Conservation (phyloP, 2,888 invertebrate species). For the Coronaproctus castanopsis region DNA sequence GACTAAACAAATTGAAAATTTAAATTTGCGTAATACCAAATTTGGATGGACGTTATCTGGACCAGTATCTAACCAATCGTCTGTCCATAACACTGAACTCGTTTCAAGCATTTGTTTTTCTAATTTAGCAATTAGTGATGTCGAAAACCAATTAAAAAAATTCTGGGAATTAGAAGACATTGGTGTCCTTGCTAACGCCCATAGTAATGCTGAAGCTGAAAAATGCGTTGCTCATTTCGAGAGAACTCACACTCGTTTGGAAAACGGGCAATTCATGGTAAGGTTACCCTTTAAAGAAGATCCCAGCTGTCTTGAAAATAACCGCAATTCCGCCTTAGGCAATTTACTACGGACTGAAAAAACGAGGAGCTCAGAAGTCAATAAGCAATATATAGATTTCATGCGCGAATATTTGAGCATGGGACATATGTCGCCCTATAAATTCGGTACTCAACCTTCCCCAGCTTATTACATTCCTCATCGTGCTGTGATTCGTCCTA, state of each 20-base stretch:
- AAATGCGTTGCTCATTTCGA: constrained; percentile 1
- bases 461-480: constrained; percentile 18
- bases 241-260: not conserved
- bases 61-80: no score
- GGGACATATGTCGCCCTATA: constrained; percentile 17
- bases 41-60: no score
- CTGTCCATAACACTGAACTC: no score
- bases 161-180: constrained; percentile 1
- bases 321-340: not conserved
- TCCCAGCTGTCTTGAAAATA: not conserved
- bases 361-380: not conserved
- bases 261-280: constrained; percentile 19
- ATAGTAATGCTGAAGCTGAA: not conserved
- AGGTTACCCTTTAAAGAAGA: constrained; percentile 18
- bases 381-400: constrained; percentile 13
- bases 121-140: no score
- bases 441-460: not conserved
- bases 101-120: no score
- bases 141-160: not conserved
- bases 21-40: no score
- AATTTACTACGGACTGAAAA: not conserved
- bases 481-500: constrained; percentile 16
- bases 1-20: no score
- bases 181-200: not conserved
- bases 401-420: constrained; percentile 17